phyloP scores from a whole-genome alignment of 2,797 vertebrate species.

The Hyperoplus lanceolatus region DNA sequence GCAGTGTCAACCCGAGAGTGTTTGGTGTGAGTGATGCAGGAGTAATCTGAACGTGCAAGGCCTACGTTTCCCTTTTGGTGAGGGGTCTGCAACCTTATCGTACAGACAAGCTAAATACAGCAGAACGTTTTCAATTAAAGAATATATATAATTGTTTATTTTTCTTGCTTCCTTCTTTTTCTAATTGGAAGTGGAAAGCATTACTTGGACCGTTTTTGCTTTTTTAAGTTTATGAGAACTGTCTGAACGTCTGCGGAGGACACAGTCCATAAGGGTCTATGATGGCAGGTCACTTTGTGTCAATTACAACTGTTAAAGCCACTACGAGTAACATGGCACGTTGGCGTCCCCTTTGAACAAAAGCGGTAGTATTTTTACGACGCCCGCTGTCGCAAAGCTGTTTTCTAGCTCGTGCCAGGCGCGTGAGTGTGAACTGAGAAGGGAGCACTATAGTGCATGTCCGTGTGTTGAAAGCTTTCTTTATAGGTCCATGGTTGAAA shows the following conservation, averaged over 20 bases:
- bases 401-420: no score
- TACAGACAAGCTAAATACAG: no score
- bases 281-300: background rate
- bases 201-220: background rate
- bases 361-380: no score
- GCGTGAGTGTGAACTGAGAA: no score
- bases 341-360: no score
- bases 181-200: background rate
- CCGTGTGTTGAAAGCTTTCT: no score
- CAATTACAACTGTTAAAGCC: background rate
- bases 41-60: background rate
- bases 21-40: slow-evolving; percentile 12
- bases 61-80: background rate
- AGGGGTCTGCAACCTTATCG: background rate
- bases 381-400: no score
- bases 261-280: background rate
- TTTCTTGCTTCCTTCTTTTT: background rate
- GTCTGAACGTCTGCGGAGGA: background rate
- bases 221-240: background rate
- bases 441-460: no score
- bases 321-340: no score
- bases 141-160: background rate
- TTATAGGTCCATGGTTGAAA: no score
- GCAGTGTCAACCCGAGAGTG: slow-evolving; percentile 9
- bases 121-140: background rate